Base-by-base conservation (phyloP, 1,140 invertebrate genomes). In the Bradynema listronoti region DNA sequence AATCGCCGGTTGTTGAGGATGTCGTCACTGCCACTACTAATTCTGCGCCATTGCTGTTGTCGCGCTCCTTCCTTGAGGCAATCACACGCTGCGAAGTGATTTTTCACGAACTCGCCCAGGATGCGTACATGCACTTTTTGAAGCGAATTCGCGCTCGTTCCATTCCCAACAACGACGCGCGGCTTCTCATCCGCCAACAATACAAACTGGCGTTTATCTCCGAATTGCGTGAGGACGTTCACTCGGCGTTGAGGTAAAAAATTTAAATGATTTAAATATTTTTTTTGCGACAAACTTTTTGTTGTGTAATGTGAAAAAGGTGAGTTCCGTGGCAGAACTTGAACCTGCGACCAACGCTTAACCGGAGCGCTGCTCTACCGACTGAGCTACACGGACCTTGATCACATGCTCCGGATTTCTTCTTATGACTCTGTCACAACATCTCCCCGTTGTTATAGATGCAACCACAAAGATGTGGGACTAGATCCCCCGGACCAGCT, bases 191-290 rank as follows among this genome's bases (percentile, higher is more conserved):
- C 2, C 81, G 93, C 24, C 91, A 97, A 82, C 89, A 93, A 71
- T 96, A 94, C 75, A 98, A 98, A 82, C 86, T 95, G 75, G 94
- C 87, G n/a, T 95, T 93, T 81, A 85, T 92, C 41, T 88, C 89
- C 80, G 93, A 98, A 81, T 79, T 96, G 45, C 87, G 88, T 71
- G 88, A 91, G 75, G 92, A 97, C 78, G 83, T 85, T 56, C 85
- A 85, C 72, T 86, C 86, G 11, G 89, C 91, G 27, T 84, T 91
- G 63, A 93, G 92, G 87, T 90, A 83, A 82, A 81, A 80, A 0
- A n/a, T 49, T 11, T 64, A 30, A 46, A 33, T 64, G 11, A 27
- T 42, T 36, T 30, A 29, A 43, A 16, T 5, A 42, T 29, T 25
- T 3, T 9, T 51, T 61, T 6, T 11, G 29, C 19, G 24, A 27